Evolutionary conservation across 1,140 invertebrate genomes (phyloP), one percentile per base, ranked within the genome.

Genomic region (Rhyzopertha dominica): DNA sequence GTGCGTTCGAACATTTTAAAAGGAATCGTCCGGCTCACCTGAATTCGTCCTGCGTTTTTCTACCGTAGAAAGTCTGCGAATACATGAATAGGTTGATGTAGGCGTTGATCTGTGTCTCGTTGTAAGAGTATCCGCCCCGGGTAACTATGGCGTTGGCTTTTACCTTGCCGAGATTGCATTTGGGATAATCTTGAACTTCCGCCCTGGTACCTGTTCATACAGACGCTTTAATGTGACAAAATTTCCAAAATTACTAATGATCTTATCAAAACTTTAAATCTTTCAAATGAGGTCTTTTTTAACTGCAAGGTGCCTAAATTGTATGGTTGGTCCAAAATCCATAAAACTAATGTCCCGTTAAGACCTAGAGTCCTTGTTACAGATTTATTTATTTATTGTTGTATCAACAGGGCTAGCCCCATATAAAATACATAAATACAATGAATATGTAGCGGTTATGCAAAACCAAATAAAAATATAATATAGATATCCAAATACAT

Each of bases 131-230:
- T 4, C 81, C 82, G 4, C 88, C 80, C 42, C 90, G 74, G 0
- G 92, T 88, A 10, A 98, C 90, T 14, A 98, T 75, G 0, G 94
- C 93, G 58, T 95, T 94, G 0, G 90, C 82, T 25, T 92, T 87
- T 0, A 96, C 89, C 63, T 84, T 85, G 10, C 93, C 94, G 16
- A 98, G 67, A 69, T 96, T 94, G 63, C 95, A 98, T 13, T 75
- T 69, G 32, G 73, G 67, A 64, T 90, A 96, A n/a, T 91, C 81
- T 24, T 79, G 75, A 17, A 90, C 79, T 14, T 82, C 75, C 0
- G 81, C 80, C 12, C 89, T 75, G 1, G 85, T 89, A 7, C 79
- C 80, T 82, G 57, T n/a, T 54, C 57, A 38, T 54, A 49, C 45
- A 55, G 17, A 25, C 19, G 24, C 18, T 8, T 18, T 24, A 9